phyloP scores from a whole-genome alignment of 2,888 invertebrate species.

The Acronicta leporina region DNA sequence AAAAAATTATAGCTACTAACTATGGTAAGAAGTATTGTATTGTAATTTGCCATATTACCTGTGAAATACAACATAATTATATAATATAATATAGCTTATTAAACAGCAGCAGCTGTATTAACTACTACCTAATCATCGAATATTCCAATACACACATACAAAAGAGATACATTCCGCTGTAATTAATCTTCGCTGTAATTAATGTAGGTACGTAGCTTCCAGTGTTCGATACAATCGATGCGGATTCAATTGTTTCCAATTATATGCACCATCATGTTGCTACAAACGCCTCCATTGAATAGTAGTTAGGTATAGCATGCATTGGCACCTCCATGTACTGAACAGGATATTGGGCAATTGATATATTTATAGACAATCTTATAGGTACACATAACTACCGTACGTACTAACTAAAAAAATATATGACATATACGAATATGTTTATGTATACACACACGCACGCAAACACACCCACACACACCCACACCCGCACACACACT shows the following conservation, averaged over 20 bases:
- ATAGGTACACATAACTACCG: too few relatives aligned
- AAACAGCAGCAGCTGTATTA: too few relatives aligned
- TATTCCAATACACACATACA: conserved; percentile 14
- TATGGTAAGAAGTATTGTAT: too few relatives aligned
- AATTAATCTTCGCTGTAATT: conserved; percentile 30
- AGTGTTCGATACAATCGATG: conserved; percentile 23
- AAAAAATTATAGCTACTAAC: too few relatives aligned
- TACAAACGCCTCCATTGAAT: conserved; percentile 5
- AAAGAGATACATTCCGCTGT: conserved; percentile 6
- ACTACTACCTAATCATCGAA: not conserved
- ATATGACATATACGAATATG: too few relatives aligned
- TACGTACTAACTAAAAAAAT: too few relatives aligned
- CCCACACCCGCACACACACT: too few relatives aligned
- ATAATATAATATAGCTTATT: too few relatives aligned
- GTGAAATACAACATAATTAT: not conserved
- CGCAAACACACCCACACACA: too few relatives aligned
- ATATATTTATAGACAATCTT: not conserved
- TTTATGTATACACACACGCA: too few relatives aligned
- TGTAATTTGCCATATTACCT: not conserved
- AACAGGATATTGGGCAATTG: conserved; percentile 11
- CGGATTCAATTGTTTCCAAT: conserved; percentile 46
- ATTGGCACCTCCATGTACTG: conserved; percentile 15
- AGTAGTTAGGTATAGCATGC: conserved; percentile 1
- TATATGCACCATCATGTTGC: conserved; percentile 21
- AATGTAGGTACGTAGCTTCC: not conserved